Base-by-base conservation (phyloP, 2,797 vertebrate species). In the Mustela erminea region DNA sequence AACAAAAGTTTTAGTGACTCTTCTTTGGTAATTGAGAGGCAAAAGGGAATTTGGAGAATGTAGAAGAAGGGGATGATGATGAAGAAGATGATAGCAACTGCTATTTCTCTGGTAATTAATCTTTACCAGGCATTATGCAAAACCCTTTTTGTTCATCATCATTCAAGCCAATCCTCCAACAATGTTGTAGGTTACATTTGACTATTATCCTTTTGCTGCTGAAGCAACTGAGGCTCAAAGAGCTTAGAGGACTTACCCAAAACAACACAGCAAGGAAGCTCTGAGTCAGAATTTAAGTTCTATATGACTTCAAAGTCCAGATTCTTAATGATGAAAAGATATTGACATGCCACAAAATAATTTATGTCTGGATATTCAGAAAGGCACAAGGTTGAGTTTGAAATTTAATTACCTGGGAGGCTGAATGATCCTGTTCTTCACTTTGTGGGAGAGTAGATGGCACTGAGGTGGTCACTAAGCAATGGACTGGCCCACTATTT, bases 291-390 rank as follows among this genome's bases (percentile, higher is more conserved):
- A 81, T 85, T 87, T 83, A 35, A 78, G 15, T 95, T 87, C 58
- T 70, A 46, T 49, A 32, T 94, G 78, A 82, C 56, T 90, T 83
- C 72, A 82, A 81, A 92, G 60, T 78, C 23, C 20, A 96, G 20
- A 60, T 60, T 75, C 68, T 86, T 87, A 58, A 56, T 85, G 29
- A 85, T 13, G 83, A 41, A 91, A 38, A 80, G 74, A 88, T 41
- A 75, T 17, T 90, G 64, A 56, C 18, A 83, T 5, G 0, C 35
- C 49, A 94, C 70, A 58, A 78, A 83, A 70, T 23, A 68, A 1
- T n/a, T 1, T 74, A 80, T 78, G 46, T 7, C 32, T 78, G 5
- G 20, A 32, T 41, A 80, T 92, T 91, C n/a, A 70, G 80, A 91
- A 90, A 7, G 23, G 38, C 62, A 43, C 49, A 86, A 52, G 1